A percentile compares a stretch with the other conserved stretches of the same genome.
phyloP scores from a whole-genome alignment of 2,113 vertebrate species.

The Gadus chalcogrammus region DNA sequence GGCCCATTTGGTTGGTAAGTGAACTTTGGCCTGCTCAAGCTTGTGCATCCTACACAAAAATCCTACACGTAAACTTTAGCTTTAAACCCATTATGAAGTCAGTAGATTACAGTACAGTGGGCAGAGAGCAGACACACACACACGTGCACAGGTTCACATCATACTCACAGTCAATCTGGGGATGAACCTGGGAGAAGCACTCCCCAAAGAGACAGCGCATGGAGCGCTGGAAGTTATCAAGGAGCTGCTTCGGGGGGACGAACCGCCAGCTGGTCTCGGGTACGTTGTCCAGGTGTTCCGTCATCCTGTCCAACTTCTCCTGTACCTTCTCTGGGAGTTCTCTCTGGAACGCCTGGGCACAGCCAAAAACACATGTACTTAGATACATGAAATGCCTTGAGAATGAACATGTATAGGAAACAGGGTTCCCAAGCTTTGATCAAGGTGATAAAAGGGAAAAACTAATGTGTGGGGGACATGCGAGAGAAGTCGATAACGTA shows the following conservation, averaged over 20 bases:
- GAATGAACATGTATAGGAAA: too few species aligned
- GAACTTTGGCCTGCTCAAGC: too few species aligned
- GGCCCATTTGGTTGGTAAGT: too few species aligned
- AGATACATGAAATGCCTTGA: neutral
- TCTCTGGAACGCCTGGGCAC: constrained; percentile 50
- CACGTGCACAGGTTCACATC: neutral
- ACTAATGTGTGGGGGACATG: too few species aligned
- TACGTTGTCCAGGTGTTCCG: constrained; percentile 43
- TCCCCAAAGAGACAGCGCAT: constrained; percentile 72
- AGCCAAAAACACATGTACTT: neutral
- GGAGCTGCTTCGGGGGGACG: constrained; percentile 68
- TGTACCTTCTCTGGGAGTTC: constrained; percentile 58
- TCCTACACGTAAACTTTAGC: too few species aligned
- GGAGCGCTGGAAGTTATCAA: constrained; percentile 72
- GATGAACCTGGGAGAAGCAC: constrained; percentile 55
- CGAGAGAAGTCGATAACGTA: too few species aligned
- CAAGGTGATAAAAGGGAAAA: too few species aligned
- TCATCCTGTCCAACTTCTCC: constrained; percentile 60
- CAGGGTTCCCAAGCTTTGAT: too few species aligned
- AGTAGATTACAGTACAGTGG: too few species aligned
- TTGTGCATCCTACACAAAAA: too few species aligned
- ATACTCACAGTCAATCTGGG: constrained; percentile 65
- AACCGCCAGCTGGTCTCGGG: constrained; percentile 52
- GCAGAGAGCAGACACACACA: too few species aligned
- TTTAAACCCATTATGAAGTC: too few species aligned